Evolutionary conservation across 2,113 vertebrate genomes (phyloP).

Genomic region (Poeciliopsis occidentalis): DNA sequence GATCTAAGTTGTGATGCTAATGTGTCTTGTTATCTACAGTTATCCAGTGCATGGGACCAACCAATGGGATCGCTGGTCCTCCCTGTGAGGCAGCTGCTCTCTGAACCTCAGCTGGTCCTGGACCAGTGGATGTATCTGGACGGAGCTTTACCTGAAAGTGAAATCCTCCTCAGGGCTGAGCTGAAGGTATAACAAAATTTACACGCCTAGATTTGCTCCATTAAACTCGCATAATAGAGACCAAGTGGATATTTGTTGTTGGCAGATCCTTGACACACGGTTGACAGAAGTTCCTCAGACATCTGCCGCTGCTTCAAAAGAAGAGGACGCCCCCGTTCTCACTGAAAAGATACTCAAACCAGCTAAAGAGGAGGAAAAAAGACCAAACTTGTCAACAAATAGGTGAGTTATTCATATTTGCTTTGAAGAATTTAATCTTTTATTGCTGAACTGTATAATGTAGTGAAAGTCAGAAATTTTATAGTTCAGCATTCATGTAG

Average conservation of each 20-base stretch:
- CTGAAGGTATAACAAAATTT: constrained; percentile 80
- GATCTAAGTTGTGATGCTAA: background rate
- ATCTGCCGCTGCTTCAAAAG: constrained; percentile 28
- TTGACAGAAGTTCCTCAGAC: constrained; percentile 61
- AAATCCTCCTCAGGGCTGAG: constrained; percentile 86
- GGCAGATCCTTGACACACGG: constrained; percentile 67
- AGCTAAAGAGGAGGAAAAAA: constrained; percentile 27
- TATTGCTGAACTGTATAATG: background rate
- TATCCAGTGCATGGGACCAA: constrained; percentile 79
- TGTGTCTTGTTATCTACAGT: constrained; percentile 40
- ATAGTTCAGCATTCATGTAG: background rate
- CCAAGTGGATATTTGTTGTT: background rate
- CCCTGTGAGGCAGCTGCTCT: constrained; percentile 83
- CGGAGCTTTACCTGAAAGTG: constrained; percentile 76
- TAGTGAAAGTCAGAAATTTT: background rate
- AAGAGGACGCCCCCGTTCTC: background rate
- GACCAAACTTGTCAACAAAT: constrained; percentile 24
- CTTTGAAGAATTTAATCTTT: constrained; percentile 2
- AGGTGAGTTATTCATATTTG: constrained; percentile 50
- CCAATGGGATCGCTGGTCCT: constrained; percentile 83
- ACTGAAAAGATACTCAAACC: constrained; percentile 20
- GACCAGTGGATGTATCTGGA: constrained; percentile 85
- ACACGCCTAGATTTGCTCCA: background rate
- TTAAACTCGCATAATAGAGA: background rate
- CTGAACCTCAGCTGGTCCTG: constrained; percentile 78